Evolutionary conservation across 1,140 invertebrate species (phyloP).

Genomic region (Papilio glaucus): DNA sequence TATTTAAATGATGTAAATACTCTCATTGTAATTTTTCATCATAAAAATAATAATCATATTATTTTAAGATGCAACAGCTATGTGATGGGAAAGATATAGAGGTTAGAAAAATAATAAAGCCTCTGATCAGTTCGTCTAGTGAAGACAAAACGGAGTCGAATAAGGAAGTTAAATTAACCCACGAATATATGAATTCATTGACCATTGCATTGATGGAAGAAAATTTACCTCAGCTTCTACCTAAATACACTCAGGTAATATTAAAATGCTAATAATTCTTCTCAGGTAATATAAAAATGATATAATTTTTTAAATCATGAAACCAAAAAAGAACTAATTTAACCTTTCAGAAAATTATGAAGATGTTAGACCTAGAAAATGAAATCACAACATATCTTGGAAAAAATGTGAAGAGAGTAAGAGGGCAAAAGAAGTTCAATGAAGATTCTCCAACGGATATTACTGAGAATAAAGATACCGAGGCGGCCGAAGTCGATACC

Average conservation of each 20-base stretch:
- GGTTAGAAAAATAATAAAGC: slow-evolving; percentile 21
- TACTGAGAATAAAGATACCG: not conserved
- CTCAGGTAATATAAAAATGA: no score
- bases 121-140: not conserved
- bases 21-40: not conserved
- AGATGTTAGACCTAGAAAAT: slow-evolving; percentile 42
- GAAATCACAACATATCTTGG: slow-evolving; percentile 38
- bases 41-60: not conserved
- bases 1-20: not conserved
- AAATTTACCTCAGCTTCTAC: slow-evolving; percentile 45
- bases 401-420: not conserved
- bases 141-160: slow-evolving; percentile 33
- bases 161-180: slow-evolving; percentile 23
- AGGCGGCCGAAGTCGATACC: slow-evolving; percentile 1
- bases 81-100: slow-evolving; percentile 24
- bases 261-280: not conserved
- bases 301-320: no score
- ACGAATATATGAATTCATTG: slow-evolving; percentile 42
- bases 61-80: slow-evolving; percentile 15
- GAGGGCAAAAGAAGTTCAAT: slow-evolving; percentile 30
- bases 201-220: slow-evolving; percentile 46
- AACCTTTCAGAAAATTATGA: slow-evolving; percentile 41
- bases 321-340: no score
- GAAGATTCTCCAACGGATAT: not conserved
- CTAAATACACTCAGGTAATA: slow-evolving; percentile 44